Base-by-base conservation (phyloP, 1,140 invertebrate genomes). In the Aphidius gifuensis region DNA sequence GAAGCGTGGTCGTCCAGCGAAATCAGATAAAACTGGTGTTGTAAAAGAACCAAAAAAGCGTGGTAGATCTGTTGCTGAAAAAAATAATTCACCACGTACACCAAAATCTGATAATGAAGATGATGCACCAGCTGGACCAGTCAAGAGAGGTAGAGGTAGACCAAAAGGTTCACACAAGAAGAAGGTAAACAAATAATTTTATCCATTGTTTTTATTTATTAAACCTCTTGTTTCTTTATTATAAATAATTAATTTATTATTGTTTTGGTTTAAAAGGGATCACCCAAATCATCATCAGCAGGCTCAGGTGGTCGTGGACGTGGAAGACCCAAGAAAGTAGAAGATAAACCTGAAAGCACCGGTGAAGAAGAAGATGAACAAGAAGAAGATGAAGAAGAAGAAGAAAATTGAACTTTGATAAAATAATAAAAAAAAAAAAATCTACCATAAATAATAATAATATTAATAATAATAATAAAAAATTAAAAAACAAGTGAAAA, bases 111-210 rank as follows among this genome's bases (percentile, higher is more conserved):
- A 82, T 60, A 76, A 76, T 16, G 80, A 81, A 66, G 79, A 80
- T 60, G 79, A 80, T 51, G 72, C 73, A 40, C 73, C 79, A 49
- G 76, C 78, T 54, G 75, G 70, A n/a, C 81, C 81, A 53, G 79
- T 77, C 1, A 83, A 83, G 66, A 78, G 81, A 61, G 81, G 80
- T 61, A 75, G 81, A 63, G 81, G 81, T 58, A 69, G 81, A 71
- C 81, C 81, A 55, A 83, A 83, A 55, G 78, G 79, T 1, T 77
- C 80, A 7, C 76, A 80, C 56, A 83, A 83, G 73, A 83, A 82
- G 62, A 81, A 80, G 75, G 79, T 80, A 68, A 56, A 5, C 48
- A 46, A 9, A 8, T n/a, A 58, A 43, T 44, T 60, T 44, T 60
- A n/a, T 21, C 6, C 6, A 46, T 23, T 21, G 9, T 47, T 46